Base-by-base conservation (phyloP, 2,888 invertebrate genomes). In the Cosmopolites sordidus region DNA sequence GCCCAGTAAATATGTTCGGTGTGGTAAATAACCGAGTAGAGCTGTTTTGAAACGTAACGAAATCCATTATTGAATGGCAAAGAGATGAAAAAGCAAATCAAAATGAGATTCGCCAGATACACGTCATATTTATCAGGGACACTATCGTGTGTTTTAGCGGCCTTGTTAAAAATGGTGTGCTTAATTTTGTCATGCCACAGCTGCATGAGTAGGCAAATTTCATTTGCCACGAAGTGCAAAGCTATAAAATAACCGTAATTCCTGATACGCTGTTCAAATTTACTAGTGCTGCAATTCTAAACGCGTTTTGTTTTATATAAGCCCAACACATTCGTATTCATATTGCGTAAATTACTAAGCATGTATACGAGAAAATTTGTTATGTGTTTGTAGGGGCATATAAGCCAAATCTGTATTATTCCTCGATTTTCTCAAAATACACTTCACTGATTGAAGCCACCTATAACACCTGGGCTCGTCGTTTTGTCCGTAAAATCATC, bases 271-370 rank as follows among this genome's bases (percentile, higher is more conserved):
- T 66, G 60, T 64, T 62, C 61, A 65, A 66, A 69, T 68, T 68
- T 67, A 68, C 61, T 64, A 60, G 58, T 54, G 61, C 61, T 65
- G 66, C 65, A 68, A 67, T 66, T 66, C 67, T 64, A 60, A 66
- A 64, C 66, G 66, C 64, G 64, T 66, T 64, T 61, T 71, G 53
- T 57, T 71, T 72, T 71, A 68, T 65, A 69, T 69, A 69, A 68
- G 65, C 64, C 64, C 61, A 58, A 63, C 64, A 67, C 67, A 69
- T 69, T 69, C 68, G 70, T 67, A 71, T 72, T 71, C 72, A 69
- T 69, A 71, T 69, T 72, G 71, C 70, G 71, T 72, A 68, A 70
- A 70, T 70, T 71, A 70, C 70, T 71, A 64, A 60, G 66, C 14
- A 65, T 67, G 65, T 70, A 66, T 69, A 68, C 69, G 66, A 70